Evolutionary conservation across 2,888 invertebrate genomes (phyloP).

Genomic region (Microdon myrmicae): DNA sequence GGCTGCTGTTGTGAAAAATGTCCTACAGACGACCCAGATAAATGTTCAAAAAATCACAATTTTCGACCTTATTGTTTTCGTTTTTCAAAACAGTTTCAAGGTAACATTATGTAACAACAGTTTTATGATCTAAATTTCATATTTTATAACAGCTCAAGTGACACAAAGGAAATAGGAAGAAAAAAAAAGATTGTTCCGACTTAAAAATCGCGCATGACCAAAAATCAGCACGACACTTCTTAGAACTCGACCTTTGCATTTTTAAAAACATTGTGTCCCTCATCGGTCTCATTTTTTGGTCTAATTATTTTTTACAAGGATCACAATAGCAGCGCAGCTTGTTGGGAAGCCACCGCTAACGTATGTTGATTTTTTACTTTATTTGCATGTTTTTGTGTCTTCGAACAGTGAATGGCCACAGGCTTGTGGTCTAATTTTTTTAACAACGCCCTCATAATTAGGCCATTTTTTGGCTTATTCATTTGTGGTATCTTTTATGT

Average conservation of each 20-base stretch:
- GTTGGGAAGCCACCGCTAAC: constrained; percentile 3
- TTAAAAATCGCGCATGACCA: constrained; percentile 20
- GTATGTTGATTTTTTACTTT: constrained; percentile 46
- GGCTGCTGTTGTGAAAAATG: constrained; percentile 2
- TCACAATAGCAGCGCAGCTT: constrained; percentile 32
- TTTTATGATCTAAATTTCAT: constrained; percentile 33
- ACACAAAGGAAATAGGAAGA: not conserved
- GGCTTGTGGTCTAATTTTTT: constrained; percentile 33
- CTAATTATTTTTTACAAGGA: constrained; percentile 63
- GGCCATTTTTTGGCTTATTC: constrained; percentile 39
- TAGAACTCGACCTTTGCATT: constrained; percentile 3
- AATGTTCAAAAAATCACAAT: constrained; percentile 28
- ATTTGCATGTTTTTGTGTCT: constrained; percentile 28
- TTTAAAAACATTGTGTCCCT: not conserved
- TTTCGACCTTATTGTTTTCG: constrained; percentile 40
- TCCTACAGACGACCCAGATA: constrained; percentile 26
- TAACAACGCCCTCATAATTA: constrained; percentile 23
- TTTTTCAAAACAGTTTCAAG: constrained; percentile 44
- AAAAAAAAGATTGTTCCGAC: constrained; percentile 9
- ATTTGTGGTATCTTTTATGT: constrained; percentile 34
- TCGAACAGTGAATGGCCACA: constrained; percentile 2
- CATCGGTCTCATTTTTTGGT: constrained; percentile 59
- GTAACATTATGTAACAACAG: constrained; percentile 44
- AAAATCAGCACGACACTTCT: constrained; percentile 30
- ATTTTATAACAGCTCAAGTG: constrained; percentile 36